Evolutionary conservation across 2,113 vertebrate species (phyloP).

Genomic region (Bambusicola thoracicus): DNA sequence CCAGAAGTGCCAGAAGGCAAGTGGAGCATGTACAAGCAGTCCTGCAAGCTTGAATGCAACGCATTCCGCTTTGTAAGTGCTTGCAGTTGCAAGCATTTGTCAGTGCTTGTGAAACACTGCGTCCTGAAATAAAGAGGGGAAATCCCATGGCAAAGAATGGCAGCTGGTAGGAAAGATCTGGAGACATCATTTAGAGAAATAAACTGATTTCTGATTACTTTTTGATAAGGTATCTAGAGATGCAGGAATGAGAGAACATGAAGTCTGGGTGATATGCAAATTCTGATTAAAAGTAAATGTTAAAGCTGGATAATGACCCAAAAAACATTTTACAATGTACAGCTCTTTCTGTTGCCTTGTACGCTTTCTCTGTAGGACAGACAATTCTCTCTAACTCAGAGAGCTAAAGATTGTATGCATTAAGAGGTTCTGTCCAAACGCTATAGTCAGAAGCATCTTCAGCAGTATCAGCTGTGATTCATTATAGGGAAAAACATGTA

Average conservation of each 20-base stretch:
- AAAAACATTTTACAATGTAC: background rate
- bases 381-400: background rate
- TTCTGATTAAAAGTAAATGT: background rate
- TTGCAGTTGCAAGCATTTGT: background rate
- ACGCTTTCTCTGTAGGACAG: background rate
- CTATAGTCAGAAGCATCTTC: background rate
- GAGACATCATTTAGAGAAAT: background rate
- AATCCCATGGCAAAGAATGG: background rate
- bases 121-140: background rate
- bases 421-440: background rate
- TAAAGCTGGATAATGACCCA: background rate
- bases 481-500: fast-evolving
- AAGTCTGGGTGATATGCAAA: background rate
- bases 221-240: background rate
- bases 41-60: background rate
- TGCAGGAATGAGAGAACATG: background rate
- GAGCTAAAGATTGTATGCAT: background rate
- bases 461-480: background rate
- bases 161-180: background rate
- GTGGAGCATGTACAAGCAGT: constrained; percentile 3
- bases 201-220: background rate
- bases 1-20: background rate
- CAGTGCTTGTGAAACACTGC: background rate
- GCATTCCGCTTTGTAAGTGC: background rate
- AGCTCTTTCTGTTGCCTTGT: background rate